Percentiles rank a stretch among this genome's conserved stretches.
phyloP scores from a whole-genome alignment of 2,888 invertebrate genomes.

The Lysandra coridon region DNA sequence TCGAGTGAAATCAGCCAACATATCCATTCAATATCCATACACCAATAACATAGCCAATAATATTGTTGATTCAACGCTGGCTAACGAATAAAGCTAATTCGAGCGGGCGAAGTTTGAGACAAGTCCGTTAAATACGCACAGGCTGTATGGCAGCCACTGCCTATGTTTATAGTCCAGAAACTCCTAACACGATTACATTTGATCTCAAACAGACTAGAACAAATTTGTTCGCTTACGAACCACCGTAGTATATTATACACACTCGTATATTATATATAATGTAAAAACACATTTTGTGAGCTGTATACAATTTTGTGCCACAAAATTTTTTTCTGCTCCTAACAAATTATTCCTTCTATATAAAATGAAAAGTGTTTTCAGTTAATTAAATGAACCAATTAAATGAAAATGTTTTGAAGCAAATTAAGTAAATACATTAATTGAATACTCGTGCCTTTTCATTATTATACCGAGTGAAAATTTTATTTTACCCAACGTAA shows the following conservation, averaged over 20 bases:
- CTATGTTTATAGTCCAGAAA: slow-evolving; percentile 32
- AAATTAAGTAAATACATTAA: neutral
- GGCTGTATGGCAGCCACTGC: neutral
- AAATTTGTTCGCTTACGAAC: slow-evolving; percentile 63
- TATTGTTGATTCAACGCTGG: neutral
- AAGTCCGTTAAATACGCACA: slow-evolving; percentile 36
- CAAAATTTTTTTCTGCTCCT: neutral
- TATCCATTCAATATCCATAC: neutral
- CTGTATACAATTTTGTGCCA: neutral
- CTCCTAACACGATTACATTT: slow-evolving; percentile 50
- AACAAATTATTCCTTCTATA: neutral
- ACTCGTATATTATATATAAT: no score
- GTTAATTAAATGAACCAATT: neutral
- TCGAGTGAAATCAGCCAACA: neutral
- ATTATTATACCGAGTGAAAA: neutral
- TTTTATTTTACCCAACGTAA: neutral
- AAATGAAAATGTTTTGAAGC: neutral
- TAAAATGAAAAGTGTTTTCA: neutral
- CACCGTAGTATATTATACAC: slow-evolving; percentile 45
- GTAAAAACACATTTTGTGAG: slow-evolving; percentile 38
- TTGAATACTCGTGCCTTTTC: neutral
- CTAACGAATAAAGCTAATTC: neutral
- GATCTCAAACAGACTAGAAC: slow-evolving; percentile 56
- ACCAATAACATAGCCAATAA: neutral
- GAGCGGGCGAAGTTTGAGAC: slow-evolving; percentile 1